Conservation (phyloP, 1,140 invertebrate genomes). For the Drosophila murphyi region DNA sequence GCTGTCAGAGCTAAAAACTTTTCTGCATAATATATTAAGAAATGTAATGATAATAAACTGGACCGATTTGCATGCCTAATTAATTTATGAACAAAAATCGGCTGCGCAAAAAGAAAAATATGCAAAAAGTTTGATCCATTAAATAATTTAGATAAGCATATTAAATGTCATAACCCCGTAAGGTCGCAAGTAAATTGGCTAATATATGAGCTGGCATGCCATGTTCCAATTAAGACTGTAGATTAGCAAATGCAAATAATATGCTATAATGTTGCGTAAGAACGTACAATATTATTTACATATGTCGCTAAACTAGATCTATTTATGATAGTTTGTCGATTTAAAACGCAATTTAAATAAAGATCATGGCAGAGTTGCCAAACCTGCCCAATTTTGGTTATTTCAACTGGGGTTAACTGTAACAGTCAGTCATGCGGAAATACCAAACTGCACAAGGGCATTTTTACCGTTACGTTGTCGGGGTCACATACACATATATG, state of each 20-base stretch:
- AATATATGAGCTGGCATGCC: neutral
- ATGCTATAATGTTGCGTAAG: neutral
- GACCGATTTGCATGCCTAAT: neutral
- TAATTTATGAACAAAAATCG: neutral
- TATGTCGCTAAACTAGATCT: neutral
- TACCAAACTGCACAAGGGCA: conserved; percentile 35
- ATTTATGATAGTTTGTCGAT: neutral
- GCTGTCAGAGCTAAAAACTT: neutral
- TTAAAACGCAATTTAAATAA: conserved; percentile 1
- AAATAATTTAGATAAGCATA: conserved; percentile 3
- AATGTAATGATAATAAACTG: neutral
- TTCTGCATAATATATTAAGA: neutral
- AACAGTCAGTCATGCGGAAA: conserved; percentile 76
- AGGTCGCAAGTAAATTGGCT: neutral
- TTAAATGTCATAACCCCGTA: neutral
- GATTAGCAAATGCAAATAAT: too few species aligned
- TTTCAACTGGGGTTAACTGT: conserved; percentile 47
- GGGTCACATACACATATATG: conserved; percentile 29
- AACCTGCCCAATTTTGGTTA: conserved; percentile 24
- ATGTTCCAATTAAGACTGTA: too few species aligned
- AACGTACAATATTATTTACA: neutral
- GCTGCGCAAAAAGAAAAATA: neutral
- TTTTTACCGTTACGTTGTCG: conserved; percentile 38
- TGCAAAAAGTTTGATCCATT: neutral
- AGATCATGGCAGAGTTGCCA: conserved; percentile 51